Evolutionary conservation across 1,140 invertebrate species (phyloP).

Genomic region (Lordiphosa stackelbergi): DNA sequence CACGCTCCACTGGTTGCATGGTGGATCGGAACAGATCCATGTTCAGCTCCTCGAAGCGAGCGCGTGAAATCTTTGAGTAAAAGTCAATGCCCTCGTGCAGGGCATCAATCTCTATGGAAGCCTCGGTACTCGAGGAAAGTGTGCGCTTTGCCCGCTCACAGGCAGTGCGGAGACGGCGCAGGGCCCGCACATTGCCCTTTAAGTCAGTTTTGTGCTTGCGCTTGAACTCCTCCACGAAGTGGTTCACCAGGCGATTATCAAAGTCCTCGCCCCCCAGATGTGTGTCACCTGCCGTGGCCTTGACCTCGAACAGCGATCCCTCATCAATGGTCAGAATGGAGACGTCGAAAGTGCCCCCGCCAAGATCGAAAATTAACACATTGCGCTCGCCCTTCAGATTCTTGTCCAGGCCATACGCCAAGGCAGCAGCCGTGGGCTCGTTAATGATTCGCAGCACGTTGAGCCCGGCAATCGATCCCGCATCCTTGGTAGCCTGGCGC

Average conservation of each 20-base stretch:
- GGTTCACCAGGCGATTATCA: constrained; percentile 89
- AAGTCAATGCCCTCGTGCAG: constrained; percentile 90
- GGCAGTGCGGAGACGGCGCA: constrained; percentile 86
- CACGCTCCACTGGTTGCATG: constrained; percentile 85
- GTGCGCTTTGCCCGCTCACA: constrained; percentile 86
- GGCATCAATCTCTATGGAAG: constrained; percentile 86
- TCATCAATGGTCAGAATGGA: constrained; percentile 92
- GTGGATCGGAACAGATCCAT: constrained; percentile 88
- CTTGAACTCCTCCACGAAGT: constrained; percentile 88
- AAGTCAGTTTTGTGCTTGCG: constrained; percentile 90
- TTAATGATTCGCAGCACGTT: constrained; percentile 91
- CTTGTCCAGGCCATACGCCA: constrained; percentile 91
- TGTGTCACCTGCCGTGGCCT: constrained; percentile 87
- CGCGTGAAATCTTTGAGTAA: constrained; percentile 90
- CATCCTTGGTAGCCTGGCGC: constrained; percentile 86
- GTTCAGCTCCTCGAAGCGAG: constrained; percentile 91
- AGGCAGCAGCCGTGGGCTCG: constrained; percentile 88
- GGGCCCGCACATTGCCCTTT: constrained; percentile 84
- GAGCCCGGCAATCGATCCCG: constrained; percentile 85
- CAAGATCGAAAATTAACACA: constrained; percentile 86
- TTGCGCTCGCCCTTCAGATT: constrained; percentile 89
- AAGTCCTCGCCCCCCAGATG: constrained; percentile 88
- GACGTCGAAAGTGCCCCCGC: constrained; percentile 90
- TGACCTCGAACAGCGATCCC: constrained; percentile 88
- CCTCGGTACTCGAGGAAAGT: constrained; percentile 83